Conservation (phyloP, 2,888 invertebrate species). For the Eupeodes latifasciatus region DNA sequence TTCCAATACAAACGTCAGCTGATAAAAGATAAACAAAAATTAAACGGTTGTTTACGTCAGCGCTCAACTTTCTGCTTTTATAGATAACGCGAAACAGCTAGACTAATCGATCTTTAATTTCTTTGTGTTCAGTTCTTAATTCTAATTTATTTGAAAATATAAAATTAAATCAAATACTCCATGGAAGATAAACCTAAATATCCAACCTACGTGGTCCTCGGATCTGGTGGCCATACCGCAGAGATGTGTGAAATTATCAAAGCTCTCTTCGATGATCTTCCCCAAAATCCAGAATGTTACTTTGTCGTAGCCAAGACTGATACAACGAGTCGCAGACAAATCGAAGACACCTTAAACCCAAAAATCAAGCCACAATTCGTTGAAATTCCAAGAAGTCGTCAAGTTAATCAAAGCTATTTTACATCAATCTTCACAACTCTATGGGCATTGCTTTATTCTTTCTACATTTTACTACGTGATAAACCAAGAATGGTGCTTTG, state of each 20-base stretch:
- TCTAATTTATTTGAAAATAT: background rate
- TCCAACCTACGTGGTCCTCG: slow-evolving; percentile 82
- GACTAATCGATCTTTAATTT: background rate
- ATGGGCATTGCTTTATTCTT: slow-evolving; percentile 88
- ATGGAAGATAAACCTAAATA: slow-evolving; percentile 46
- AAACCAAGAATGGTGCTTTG: slow-evolving; percentile 93
- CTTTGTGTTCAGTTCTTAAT: background rate
- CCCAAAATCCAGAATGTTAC: slow-evolving; percentile 88
- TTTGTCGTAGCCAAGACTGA: slow-evolving; percentile 91
- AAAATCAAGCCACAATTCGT: slow-evolving; percentile 80
- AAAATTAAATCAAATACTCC: background rate
- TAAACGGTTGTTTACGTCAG: slow-evolving; percentile 13
- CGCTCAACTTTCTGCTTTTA: background rate
- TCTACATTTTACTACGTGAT: slow-evolving; percentile 88
- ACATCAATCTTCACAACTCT: slow-evolving; percentile 92
- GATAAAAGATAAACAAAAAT: slow-evolving; percentile 35
- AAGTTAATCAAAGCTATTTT: slow-evolving; percentile 93
- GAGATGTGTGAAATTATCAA: slow-evolving; percentile 93
- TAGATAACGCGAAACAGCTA: background rate
- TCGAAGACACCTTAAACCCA: slow-evolving; percentile 85
- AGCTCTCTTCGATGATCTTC: slow-evolving; percentile 83
- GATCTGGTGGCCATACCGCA: slow-evolving; percentile 90
- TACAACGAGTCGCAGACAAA: slow-evolving; percentile 89
- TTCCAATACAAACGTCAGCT: background rate
- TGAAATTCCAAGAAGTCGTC: slow-evolving; percentile 92